Base-by-base conservation (phyloP, 2,797 vertebrate species). In the Okamejei kenojei region DNA sequence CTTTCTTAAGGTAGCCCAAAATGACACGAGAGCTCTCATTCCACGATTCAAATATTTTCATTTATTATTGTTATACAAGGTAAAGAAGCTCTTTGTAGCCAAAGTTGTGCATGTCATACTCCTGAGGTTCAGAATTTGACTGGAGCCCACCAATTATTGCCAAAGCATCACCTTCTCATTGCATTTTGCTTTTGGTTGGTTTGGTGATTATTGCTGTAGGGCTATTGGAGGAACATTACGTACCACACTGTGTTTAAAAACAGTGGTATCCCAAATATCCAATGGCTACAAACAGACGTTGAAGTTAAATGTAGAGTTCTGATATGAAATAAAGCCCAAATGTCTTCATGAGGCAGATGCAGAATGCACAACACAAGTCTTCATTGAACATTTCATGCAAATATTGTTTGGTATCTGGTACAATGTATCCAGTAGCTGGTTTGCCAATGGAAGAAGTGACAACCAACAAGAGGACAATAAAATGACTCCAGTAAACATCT, bases 381-480 rank as follows among this genome's bases (percentile, higher is more conserved):
- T 88, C n/a, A 88, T 88, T 32, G n/a, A 88, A 88, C 61, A 21
- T 21, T 86, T 86, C 13, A 61, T 86, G 82, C 26, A 82, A 54
- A 26, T 11, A 82, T 10, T 2, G 58, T 32, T n/a, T 15, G 29
- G 58, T 63, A 35, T 68, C 32, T 10, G 63, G 2, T 68, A 19
- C 17, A 17, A 88, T 9, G 32, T 35, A 68, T 8, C 84, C n/a
- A 88, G 21, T 32, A 35, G 8, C 9, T 58, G 61, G 58, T 86
- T 65, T 58, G 61, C 61, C 21, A 54, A 68, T 88, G n/a, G n/a
- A 88, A n/a, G 7, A 82, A 82, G 2, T 88, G 84, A 32, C n/a
- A 86, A 15, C 29, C 4, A 84, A 32, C 23, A 32, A 29, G 29
- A 88, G 1, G 61, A 32, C n/a, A 68, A 65, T 68, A n/a, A 63